These are phyloP conservation scores for Bombus polaris DNA, from an alignment of 1,140 invertebrate genomes.

Conservation along the genomic window DNA sequence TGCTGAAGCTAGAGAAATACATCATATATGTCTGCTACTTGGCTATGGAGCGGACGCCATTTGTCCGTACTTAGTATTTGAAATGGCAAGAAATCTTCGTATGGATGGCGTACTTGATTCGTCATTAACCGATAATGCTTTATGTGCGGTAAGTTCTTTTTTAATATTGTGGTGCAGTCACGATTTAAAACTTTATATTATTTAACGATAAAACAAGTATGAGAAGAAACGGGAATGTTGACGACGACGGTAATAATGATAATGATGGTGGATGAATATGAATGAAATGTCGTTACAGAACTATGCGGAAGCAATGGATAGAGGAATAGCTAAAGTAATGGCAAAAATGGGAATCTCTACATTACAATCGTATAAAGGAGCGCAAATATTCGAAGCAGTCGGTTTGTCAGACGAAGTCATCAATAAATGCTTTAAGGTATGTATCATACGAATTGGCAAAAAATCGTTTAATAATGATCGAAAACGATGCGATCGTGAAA, in stretches of 20 bases:
- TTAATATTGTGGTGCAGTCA: neutral
- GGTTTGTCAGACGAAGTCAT: constrained; percentile 96
- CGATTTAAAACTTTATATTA: neutral
- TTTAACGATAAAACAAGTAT: neutral
- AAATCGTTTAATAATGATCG: neutral
- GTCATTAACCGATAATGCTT: constrained; percentile 90
- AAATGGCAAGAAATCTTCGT: constrained; percentile 92
- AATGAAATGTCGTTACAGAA: constrained; percentile 79
- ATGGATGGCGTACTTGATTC: constrained; percentile 91
- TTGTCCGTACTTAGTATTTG: constrained; percentile 98
- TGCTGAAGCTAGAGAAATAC: constrained; percentile 97
- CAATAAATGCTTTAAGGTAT: constrained; percentile 95
- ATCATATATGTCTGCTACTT: constrained; percentile 97
- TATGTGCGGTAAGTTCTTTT: constrained; percentile 87
- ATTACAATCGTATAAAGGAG: constrained; percentile 99
- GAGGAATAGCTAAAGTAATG: constrained; percentile 96
- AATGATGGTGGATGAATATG: neutral
- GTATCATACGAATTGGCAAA: neutral
- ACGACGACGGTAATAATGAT: neutral
- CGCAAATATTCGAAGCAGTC: constrained; percentile 99
- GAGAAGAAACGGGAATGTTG: neutral
- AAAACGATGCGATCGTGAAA: neutral
- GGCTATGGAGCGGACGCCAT: constrained; percentile 99
- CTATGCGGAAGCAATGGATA: constrained; percentile 89
- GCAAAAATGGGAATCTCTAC: constrained; percentile 99